Evolutionary conservation across 2,113 vertebrate genomes (phyloP), one percentile per base, ranked within the genome.

Genomic region (Coreoperca whiteheadi): DNA sequence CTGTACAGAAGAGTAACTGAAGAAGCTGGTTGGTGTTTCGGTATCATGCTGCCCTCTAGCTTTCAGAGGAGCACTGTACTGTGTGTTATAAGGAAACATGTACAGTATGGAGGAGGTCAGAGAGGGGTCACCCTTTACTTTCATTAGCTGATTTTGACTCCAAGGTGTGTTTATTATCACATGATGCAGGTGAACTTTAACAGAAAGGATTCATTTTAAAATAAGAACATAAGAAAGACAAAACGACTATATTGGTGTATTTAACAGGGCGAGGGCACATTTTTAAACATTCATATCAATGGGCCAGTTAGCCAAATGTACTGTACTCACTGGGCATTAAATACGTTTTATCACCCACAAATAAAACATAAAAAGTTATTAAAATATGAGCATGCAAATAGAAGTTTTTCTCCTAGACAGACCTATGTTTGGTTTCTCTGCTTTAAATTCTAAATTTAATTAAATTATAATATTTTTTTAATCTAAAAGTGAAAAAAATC

Each of bases 11-110:
- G 3, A 4, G 32, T 9, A 28, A 57, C 30, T 23, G 30, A 25
- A 41, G 57, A 11, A 4, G 15, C 9, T 9, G 30, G 59, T 3
- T 4, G 54, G 46, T 46, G 65, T 66, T 57, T 70, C 61, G 80
- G 85, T 59, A 11, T n/a, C 21, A 0, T 87, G 77, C 92, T 91
- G 91, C 90, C 90, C 91, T 81, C 93, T 92, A 80, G 90, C 79
- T 41, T 18, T 18, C 48, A 72, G 4, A 77, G 43, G 7, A 32
- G 3, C 4, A 12, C 48, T 32, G 41, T 46, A 16, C 56, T 53
- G 14, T 28, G 34, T 59, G 37, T 30, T 23, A 48, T 6, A 30
- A 2, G 11, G 15, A n/a, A 32, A 43, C 18, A 65, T 67, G 15
- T 18, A n/a, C 11, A 54, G 37, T 9, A 7, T 23, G 18, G 59